Conservation (phyloP, 2,113 vertebrate species). For the Sphyrna mokarran region DNA sequence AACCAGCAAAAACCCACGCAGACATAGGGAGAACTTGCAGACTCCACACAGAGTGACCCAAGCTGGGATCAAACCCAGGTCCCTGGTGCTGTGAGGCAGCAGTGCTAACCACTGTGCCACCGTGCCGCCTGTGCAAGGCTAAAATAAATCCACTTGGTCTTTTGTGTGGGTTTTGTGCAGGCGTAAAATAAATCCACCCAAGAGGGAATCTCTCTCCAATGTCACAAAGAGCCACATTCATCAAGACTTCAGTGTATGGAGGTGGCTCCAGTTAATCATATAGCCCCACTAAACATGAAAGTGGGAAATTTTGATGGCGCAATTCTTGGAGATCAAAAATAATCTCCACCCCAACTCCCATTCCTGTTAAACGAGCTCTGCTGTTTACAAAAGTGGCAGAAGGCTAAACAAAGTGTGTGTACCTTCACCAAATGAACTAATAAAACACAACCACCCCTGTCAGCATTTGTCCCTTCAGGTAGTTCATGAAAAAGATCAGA, state of each 20-base stretch:
- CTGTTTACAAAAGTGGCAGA: not conserved
- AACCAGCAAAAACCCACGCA: no score
- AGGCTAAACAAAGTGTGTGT: not conserved
- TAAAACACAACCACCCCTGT: slow-evolving; percentile 9
- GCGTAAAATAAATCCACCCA: not conserved
- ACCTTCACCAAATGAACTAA: not conserved
- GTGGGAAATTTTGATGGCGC: not conserved
- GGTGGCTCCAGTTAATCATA: not conserved
- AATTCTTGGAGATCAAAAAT: not conserved
- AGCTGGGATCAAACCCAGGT: no score
- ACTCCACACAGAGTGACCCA: no score
- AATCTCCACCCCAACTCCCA: not conserved
- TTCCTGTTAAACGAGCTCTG: not conserved
- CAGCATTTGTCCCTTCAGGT: slow-evolving; percentile 8
- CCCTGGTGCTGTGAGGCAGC: no score
- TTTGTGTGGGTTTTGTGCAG: not conserved
- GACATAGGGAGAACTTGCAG: no score
- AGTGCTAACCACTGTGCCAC: no score
- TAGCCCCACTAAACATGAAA: not conserved
- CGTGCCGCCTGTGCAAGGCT: no score
- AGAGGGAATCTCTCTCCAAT: not conserved
- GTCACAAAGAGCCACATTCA: not conserved
- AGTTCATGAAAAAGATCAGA: slow-evolving; percentile 27
- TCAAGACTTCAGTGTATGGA: not conserved
- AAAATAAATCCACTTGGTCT: not conserved